These are phyloP conservation scores for Mongoloraphidia duomilia DNA, from an alignment of 2,888 invertebrate species.

Conservation along the genomic window DNA sequence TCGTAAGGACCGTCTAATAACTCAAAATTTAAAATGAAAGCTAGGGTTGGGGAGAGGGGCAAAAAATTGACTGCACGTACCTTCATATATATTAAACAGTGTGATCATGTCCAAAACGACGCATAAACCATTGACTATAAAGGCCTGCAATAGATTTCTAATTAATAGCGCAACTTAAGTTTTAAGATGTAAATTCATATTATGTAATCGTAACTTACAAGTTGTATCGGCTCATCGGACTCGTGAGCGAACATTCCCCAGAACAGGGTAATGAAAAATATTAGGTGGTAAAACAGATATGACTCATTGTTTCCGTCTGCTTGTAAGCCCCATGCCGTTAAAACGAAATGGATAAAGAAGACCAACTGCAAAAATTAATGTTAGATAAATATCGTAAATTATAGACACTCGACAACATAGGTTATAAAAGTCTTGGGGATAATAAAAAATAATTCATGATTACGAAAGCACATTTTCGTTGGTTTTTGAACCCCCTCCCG, in stretches of 20 bases:
- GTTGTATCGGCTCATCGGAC: constrained; percentile 29
- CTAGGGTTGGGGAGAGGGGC: too few species aligned
- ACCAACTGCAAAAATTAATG: constrained; percentile 18
- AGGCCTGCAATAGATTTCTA: constrained; percentile 21
- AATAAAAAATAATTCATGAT: too few species aligned
- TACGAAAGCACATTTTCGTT: too few species aligned
- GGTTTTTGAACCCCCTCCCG: too few species aligned
- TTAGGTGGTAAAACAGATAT: constrained; percentile 32
- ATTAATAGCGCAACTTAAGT: constrained; percentile 1
- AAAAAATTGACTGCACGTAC: not conserved
- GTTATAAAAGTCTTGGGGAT: too few species aligned
- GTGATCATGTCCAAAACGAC: constrained; percentile 25
- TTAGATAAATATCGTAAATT: too few species aligned
- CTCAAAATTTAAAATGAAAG: too few species aligned
- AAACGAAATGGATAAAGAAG: constrained; percentile 22
- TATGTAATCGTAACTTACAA: constrained; percentile 24
- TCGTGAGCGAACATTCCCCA: constrained; percentile 32
- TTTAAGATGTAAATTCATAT: not conserved
- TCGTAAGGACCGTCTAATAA: too few species aligned
- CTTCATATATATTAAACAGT: constrained; percentile 22
- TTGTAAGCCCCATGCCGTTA: constrained; percentile 25
- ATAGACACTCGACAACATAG: too few species aligned
- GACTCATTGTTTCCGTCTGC: constrained; percentile 25
- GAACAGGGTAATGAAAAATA: constrained; percentile 29
- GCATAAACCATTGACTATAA: constrained; percentile 24